phyloP scores from a whole-genome alignment of 2,797 vertebrate species.

The Takifugu ocellatus region DNA sequence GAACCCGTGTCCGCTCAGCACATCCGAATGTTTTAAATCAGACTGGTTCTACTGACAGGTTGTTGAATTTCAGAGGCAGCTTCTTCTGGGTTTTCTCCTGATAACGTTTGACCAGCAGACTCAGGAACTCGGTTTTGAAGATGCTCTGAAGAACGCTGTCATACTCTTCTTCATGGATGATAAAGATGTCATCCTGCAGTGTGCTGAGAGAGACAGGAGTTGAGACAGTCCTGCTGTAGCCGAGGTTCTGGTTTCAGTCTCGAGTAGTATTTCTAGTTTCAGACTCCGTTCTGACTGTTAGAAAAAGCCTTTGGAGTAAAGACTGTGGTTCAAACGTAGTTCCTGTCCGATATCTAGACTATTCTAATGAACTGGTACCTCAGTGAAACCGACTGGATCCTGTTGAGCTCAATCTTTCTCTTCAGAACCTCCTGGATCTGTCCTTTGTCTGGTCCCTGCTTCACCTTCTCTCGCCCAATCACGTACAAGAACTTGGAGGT shows the following conservation, averaged over 20 bases:
- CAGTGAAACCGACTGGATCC: constrained; percentile 80
- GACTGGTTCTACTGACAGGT: constrained; percentile 69
- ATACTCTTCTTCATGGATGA: constrained; percentile 80
- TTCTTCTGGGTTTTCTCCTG: constrained; percentile 73
- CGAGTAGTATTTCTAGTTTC: no score
- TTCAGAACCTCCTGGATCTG: constrained; percentile 82
- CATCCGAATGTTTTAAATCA: background rate
- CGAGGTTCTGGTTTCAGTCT: background rate
- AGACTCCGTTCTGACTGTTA: no score
- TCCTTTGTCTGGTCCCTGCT: constrained; percentile 83
- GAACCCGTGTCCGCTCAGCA: background rate
- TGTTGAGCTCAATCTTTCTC: constrained; percentile 79
- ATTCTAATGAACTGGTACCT: constrained; percentile 62
- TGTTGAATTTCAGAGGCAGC: constrained; percentile 80
- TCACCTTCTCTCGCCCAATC: constrained; percentile 84
- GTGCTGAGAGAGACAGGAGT: constrained; percentile 56
- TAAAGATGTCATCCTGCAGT: constrained; percentile 82
- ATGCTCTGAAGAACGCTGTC: constrained; percentile 81
- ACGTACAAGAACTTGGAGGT: constrained; percentile 81
- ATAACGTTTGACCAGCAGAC: constrained; percentile 79
- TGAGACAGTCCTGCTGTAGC: background rate
- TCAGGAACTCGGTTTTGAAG: constrained; percentile 85
- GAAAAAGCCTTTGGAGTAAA: background rate
- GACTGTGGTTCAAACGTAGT: background rate
- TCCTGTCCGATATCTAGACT: background rate